phyloP scores from a whole-genome alignment of 2,797 vertebrate species.

The Mastacembelus armatus region DNA sequence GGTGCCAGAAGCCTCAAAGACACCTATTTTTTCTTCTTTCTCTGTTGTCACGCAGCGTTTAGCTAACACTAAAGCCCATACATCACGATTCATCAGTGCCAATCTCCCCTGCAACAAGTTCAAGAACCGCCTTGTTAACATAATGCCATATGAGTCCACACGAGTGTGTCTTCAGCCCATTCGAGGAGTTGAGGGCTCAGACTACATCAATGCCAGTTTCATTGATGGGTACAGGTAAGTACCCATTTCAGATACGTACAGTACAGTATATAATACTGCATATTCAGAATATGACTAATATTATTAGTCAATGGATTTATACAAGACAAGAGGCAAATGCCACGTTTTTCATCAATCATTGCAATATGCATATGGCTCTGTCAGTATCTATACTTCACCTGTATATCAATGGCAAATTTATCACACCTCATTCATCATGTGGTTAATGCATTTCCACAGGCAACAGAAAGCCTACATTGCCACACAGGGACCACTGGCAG shows the following conservation, averaged over 20 bases:
- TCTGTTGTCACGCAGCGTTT: conserved; percentile 89
- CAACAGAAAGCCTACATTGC: conserved; percentile 99
- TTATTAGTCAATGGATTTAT: too few species aligned
- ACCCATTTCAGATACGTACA: background rate
- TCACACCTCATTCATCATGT: conserved; percentile 1
- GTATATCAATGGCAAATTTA: background rate
- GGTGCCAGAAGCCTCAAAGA: conserved; percentile 4
- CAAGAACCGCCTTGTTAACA: conserved; percentile 99
- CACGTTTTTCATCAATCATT: background rate
- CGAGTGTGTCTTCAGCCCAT: conserved; percentile 98
- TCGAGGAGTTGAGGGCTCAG: conserved; percentile 98
- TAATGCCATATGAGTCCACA: conserved; percentile 99
- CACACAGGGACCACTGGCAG: conserved; percentile 97
- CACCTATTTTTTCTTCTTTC: conserved; percentile 18
- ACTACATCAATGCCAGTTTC: conserved; percentile 99
- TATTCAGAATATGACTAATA: background rate
- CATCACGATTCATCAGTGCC: conserved; percentile 99
- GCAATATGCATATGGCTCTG: background rate
- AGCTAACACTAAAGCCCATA: conserved; percentile 99
- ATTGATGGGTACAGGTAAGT: conserved; percentile 97
- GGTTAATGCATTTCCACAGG: conserved; percentile 61
- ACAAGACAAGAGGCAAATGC: too few species aligned
- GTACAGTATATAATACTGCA: background rate
- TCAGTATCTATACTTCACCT: background rate
- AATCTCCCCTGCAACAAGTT: conserved; percentile 99